A percentile compares a stretch with the other conserved stretches of the same genome.
Evolutionary conservation across 2,797 vertebrate genomes (phyloP).

Genomic region (Iguana delicatissima): DNA sequence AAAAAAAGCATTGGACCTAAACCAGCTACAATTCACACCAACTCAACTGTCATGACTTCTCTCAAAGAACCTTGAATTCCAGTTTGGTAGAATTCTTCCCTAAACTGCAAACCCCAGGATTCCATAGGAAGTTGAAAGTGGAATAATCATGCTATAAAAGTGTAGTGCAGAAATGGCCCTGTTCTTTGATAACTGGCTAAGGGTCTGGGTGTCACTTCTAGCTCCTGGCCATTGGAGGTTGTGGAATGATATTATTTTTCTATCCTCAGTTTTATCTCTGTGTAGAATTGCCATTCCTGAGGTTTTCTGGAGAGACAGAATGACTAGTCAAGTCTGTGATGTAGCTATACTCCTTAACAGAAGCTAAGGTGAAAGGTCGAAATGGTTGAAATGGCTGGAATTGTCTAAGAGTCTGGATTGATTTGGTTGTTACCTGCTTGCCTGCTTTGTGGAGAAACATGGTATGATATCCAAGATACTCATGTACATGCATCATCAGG

Average conservation of each 20-base stretch:
- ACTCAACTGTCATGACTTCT: background rate
- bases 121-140: no score
- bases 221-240: background rate
- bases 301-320: background rate
- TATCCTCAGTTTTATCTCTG: no score
- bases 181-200: background rate
- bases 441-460: background rate
- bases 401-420: background rate
- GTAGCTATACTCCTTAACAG: background rate
- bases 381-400: background rate
- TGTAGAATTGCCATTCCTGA: background rate
- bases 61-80: no score
- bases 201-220: background rate
- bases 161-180: no score
- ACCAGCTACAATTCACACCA: background rate
- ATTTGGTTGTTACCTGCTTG: slow-evolving; percentile 13
- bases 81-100: background rate
- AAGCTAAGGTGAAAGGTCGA: background rate
- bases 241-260: background rate
- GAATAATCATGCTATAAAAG: no score
- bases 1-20: background rate
- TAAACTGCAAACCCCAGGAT: no score
- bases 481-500: background rate
- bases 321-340: background rate
- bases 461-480: slow-evolving; percentile 7